Conservation (phyloP, 2,888 invertebrate genomes). For the Oscheius sp. region DNA sequence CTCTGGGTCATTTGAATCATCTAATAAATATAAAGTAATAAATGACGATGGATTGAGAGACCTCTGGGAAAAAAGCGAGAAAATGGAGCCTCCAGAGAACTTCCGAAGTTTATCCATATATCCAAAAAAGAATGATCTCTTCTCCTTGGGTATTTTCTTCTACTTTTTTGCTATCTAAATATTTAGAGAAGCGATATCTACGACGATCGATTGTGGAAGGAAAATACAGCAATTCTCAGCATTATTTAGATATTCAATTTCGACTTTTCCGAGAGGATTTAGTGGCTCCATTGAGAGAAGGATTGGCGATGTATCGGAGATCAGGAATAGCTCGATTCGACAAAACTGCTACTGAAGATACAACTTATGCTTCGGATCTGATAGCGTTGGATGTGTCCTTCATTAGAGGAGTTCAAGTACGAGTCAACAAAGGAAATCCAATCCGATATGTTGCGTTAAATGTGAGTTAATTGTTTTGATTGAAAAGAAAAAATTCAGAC, state of each 20-base stretch:
- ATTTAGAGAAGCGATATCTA: constrained; percentile 73
- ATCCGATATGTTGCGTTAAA: constrained; percentile 29
- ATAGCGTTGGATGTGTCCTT: constrained; percentile 25
- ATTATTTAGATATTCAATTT: constrained; percentile 84
- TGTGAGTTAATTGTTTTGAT: neutral
- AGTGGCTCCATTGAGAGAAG: constrained; percentile 79
- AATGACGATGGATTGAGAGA: too few species aligned
- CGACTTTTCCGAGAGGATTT: constrained; percentile 83
- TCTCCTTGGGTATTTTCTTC: neutral
- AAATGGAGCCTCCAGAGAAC: constrained; percentile 71
- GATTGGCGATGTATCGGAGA: constrained; percentile 72
- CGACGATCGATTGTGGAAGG: constrained; percentile 77
- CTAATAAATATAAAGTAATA: too few species aligned
- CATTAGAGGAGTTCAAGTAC: constrained; percentile 41
- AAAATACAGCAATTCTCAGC: constrained; percentile 77
- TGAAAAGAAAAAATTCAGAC: constrained; percentile 4
- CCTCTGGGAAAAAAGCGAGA: too few species aligned
- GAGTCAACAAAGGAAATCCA: constrained; percentile 40
- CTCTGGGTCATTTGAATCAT: too few species aligned
- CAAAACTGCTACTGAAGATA: neutral
- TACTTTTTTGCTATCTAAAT: neutral
- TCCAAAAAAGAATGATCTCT: constrained; percentile 69
- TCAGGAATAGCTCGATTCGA: constrained; percentile 34
- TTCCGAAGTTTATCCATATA: constrained; percentile 70
- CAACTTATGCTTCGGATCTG: neutral